A percentile compares a stretch with the other conserved stretches of the same genome.
These are phyloP conservation scores for Noctua janthe DNA, from an alignment of 2,888 invertebrate genomes.

Conservation along the genomic window DNA sequence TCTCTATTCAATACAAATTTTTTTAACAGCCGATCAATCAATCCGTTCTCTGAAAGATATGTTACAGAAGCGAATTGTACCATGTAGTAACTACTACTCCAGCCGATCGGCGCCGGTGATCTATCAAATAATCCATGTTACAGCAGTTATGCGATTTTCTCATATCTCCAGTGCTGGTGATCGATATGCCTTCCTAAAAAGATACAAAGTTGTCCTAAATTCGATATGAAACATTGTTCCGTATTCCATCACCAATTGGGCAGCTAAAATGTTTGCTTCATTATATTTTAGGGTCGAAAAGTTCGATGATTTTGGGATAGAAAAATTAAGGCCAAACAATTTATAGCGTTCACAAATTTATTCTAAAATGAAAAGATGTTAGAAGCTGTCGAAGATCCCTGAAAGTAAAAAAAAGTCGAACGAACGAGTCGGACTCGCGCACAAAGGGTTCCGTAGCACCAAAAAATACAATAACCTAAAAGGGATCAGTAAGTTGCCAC, in stretches of 20 bases:
- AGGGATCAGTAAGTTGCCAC: no score
- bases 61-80: constrained; percentile 43
- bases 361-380: background rate
- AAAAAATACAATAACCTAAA: no score
- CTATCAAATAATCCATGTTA: constrained; percentile 71
- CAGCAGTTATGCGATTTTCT: constrained; percentile 68
- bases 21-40: constrained; percentile 61
- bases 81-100: constrained; percentile 44
- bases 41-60: constrained; percentile 50
- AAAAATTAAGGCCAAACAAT: background rate
- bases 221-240: constrained; percentile 77
- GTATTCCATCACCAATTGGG: constrained; percentile 71
- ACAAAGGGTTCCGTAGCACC: no score
- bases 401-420: background rate
- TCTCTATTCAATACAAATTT: constrained; percentile 30
- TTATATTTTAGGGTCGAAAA: background rate
- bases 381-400: background rate
- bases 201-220: constrained; percentile 75
- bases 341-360: background rate
- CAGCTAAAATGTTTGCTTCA: constrained; percentile 69
- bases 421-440: no score
- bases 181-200: constrained; percentile 74
- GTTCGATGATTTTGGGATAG: no score
- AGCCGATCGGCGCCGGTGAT: constrained; percentile 55
- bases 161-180: constrained; percentile 68